These are phyloP conservation scores for Myrmophylax atrothorax DNA, from an alignment of 2,113 vertebrate species.

Conservation along the genomic window DNA sequence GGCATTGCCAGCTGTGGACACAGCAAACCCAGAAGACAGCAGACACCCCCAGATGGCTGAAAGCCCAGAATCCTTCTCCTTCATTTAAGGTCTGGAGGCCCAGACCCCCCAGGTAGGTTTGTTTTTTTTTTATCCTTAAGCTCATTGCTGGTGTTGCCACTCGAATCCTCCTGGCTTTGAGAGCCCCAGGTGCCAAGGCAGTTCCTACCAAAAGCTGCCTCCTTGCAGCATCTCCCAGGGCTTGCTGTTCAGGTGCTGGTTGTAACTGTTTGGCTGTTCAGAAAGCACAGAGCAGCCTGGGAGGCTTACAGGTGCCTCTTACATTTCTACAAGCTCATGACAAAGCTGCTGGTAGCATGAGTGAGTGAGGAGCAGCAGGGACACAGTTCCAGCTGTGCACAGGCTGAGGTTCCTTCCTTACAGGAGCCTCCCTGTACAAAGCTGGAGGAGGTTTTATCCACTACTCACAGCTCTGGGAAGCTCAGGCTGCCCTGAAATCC, in stretches of 20 bases:
- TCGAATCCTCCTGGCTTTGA: not conserved
- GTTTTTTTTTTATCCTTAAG: too few species aligned
- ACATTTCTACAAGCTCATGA: not conserved
- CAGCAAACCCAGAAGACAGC: not conserved
- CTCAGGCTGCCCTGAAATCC: slow-evolving; percentile 22
- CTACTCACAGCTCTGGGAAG: not conserved
- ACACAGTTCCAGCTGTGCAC: not conserved
- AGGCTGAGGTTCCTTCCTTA: not conserved
- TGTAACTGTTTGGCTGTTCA: not conserved
- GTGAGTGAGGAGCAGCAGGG: not conserved
- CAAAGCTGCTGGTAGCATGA: not conserved
- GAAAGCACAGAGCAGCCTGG: not conserved
- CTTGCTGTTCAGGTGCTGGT: not conserved
- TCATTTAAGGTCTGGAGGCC: not conserved
- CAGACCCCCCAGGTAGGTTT: not conserved
- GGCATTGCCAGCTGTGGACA: not conserved
- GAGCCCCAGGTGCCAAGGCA: not conserved
- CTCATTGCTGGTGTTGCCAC: not conserved
- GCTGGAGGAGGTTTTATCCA: slow-evolving; percentile 21
- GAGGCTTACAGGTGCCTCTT: not conserved
- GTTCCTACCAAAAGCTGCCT: not conserved
- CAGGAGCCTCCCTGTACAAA: not conserved
- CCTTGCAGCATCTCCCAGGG: not conserved
- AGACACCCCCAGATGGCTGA: not conserved
- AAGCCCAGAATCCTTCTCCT: not conserved